Percentiles rank a stretch among this genome's conserved stretches.
Conservation (phyloP, 2,113 vertebrate species). For the Lepidothrix coronata region DNA sequence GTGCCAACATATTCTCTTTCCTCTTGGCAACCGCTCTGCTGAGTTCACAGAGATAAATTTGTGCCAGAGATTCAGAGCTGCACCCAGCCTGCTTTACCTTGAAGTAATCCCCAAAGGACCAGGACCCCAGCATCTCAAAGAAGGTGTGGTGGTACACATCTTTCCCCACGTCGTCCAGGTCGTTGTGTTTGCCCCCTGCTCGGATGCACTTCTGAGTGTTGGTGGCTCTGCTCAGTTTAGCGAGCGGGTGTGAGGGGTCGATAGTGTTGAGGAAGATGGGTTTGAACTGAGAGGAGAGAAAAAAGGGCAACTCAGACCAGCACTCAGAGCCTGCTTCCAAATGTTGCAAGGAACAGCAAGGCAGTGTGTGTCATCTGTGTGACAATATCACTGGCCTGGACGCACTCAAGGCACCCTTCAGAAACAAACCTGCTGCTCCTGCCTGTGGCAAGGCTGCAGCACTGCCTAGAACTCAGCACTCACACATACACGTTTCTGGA, state of each 20-base stretch:
- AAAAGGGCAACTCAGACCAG: neutral
- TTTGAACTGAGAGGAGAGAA: conserved; percentile 82
- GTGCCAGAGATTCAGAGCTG: neutral
- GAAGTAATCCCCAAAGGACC: conserved; percentile 99
- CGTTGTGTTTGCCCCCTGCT: conserved; percentile 96
- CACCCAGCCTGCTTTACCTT: conserved; percentile 78
- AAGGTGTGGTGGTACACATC: conserved; percentile 99
- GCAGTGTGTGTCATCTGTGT: fast-evolving
- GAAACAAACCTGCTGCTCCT: neutral
- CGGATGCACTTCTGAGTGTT: conserved; percentile 98
- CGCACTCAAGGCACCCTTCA: neutral
- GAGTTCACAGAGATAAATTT: neutral
- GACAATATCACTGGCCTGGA: neutral
- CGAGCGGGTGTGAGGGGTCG: conserved; percentile 93
- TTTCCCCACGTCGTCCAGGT: conserved; percentile 96
- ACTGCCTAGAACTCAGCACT: neutral
- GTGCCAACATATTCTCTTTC: neutral
- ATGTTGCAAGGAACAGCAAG: neutral
- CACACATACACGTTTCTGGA: fast-evolving
- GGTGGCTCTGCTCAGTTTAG: conserved; percentile 88
- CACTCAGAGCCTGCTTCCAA: neutral
- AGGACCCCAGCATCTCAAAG: conserved; percentile 98
- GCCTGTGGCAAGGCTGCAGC: neutral
- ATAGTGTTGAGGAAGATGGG: conserved; percentile 98
- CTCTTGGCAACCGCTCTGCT: neutral